Conservation (phyloP, 2,888 invertebrate genomes). For the Miltochrista miniata region DNA sequence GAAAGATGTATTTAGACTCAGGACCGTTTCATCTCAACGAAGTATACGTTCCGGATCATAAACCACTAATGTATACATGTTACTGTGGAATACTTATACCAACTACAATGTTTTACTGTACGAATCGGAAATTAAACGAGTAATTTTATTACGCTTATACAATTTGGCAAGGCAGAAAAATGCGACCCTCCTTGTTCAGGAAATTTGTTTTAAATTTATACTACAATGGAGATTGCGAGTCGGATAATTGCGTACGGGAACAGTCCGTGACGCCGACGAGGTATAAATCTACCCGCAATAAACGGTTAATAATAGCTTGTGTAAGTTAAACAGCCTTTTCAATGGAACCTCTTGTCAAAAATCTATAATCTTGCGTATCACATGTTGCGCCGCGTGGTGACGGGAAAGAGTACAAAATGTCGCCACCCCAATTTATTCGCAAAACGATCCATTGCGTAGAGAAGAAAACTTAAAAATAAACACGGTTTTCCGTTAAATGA, state of each 20-base stretch:
- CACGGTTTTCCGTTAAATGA: too few relatives aligned
- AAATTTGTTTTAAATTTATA: constrained; percentile 84
- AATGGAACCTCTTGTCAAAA: constrained; percentile 64
- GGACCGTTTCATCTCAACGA: constrained; percentile 31
- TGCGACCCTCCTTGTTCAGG: constrained; percentile 78
- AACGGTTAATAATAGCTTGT: constrained; percentile 77
- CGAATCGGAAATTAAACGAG: constrained; percentile 62
- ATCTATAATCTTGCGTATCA: constrained; percentile 65
- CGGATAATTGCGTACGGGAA: constrained; percentile 77
- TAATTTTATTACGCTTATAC: constrained; percentile 81
- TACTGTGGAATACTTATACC: constrained; percentile 46
- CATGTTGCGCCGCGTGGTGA: constrained; percentile 50
- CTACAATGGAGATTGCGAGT: constrained; percentile 80
- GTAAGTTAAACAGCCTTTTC: constrained; percentile 61
- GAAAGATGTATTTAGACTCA: constrained; percentile 37
- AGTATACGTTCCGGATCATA: constrained; percentile 62
- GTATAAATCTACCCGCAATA: constrained; percentile 74
- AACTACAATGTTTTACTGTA: constrained; percentile 45
- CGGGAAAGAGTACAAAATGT: too few relatives aligned
- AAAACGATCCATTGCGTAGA: too few relatives aligned
- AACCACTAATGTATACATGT: constrained; percentile 60
- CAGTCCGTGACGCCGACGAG: constrained; percentile 69
- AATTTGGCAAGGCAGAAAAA: constrained; percentile 81
- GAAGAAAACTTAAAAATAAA: too few relatives aligned
- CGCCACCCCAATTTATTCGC: too few relatives aligned